Percentiles rank a stretch among this genome's conserved stretches.
These are phyloP conservation scores for Melanotaenia pygmaea DNA, from an alignment of 2,797 vertebrate species.

Conservation along the genomic window DNA sequence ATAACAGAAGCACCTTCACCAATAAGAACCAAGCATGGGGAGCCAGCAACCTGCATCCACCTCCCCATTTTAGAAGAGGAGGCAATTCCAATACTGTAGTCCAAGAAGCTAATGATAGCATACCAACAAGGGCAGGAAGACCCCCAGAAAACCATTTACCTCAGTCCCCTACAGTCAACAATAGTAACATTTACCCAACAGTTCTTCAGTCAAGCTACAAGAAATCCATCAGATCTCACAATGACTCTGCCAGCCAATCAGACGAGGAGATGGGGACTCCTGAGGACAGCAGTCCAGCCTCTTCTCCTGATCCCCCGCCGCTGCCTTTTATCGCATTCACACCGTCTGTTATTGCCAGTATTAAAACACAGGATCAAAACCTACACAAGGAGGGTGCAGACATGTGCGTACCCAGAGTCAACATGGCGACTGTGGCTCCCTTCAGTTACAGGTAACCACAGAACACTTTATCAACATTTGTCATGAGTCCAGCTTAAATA, in stretches of 20 bases:
- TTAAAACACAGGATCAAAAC: conserved; percentile 4
- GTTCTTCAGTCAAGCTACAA: conserved; percentile 1
- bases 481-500: not conserved
- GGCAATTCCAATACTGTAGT: conserved; percentile 56
- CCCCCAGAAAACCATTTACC: conserved; percentile 24
- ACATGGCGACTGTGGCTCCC: conserved; percentile 91
- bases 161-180: conserved; percentile 42
- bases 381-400: conserved; percentile 47
- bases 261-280: conserved; percentile 85
- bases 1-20: conserved; percentile 59
- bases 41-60: conserved; percentile 39
- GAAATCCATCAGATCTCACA: conserved; percentile 10
- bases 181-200: conserved; percentile 58
- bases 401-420: conserved; percentile 75
- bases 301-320: conserved; percentile 49
- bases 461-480: conserved; percentile 1
- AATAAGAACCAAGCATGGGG: conserved; percentile 76
- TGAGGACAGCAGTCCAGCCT: conserved; percentile 74
- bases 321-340: conserved; percentile 43
- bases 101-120: conserved; percentile 10
- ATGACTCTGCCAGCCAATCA: conserved; percentile 77
- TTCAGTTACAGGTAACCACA: conserved; percentile 87
- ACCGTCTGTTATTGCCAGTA: conserved; percentile 27
- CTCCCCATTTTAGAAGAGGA: conserved; percentile 47
- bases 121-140: conserved; percentile 17